Evolutionary conservation across 2,797 vertebrate genomes (phyloP).

Genomic region (Holocentrus rufus): DNA sequence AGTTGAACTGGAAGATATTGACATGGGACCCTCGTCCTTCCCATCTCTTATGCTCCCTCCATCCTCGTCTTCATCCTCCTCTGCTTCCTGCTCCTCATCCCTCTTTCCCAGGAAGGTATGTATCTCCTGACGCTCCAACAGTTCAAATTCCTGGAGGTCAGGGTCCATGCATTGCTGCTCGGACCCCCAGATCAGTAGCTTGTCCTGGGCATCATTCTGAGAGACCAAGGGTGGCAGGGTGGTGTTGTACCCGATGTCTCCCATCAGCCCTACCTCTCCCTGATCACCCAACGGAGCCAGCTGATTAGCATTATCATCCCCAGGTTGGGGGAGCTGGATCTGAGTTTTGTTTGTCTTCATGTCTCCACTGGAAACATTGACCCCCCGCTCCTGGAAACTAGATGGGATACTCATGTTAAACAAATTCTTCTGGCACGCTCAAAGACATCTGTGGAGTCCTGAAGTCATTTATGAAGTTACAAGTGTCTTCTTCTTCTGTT

Average conservation of each 20-base stretch:
- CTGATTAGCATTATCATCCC: conserved; percentile 92
- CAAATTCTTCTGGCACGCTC: conserved; percentile 46
- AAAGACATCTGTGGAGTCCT: conserved; percentile 58
- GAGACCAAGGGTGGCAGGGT: conserved; percentile 78
- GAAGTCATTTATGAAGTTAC: conserved; percentile 74
- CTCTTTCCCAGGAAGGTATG: conserved; percentile 75
- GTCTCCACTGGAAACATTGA: conserved; percentile 80
- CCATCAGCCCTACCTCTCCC: conserved; percentile 47
- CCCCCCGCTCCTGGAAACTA: conserved; percentile 73
- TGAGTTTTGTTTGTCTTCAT: conserved; percentile 85
- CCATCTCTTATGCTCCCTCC: conserved; percentile 69
- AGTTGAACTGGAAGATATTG: conserved; percentile 80
- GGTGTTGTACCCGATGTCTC: conserved; percentile 69
- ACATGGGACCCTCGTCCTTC: conserved; percentile 78
- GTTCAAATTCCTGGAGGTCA: conserved; percentile 77
- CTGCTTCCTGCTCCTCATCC: conserved; percentile 48
- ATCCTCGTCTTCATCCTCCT: conserved; percentile 61
- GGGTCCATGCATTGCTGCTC: conserved; percentile 80
- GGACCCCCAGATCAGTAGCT: conserved; percentile 80
- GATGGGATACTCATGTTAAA: conserved; percentile 79
- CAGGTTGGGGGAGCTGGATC: conserved; percentile 74
- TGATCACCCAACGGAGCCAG: conserved; percentile 73
- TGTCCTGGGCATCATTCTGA: conserved; percentile 83
- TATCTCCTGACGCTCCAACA: conserved; percentile 78
- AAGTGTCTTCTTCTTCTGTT: conserved; percentile 15